Base-by-base conservation (phyloP, 1,140 invertebrate species). In the Tachypleus tridentatus region DNA sequence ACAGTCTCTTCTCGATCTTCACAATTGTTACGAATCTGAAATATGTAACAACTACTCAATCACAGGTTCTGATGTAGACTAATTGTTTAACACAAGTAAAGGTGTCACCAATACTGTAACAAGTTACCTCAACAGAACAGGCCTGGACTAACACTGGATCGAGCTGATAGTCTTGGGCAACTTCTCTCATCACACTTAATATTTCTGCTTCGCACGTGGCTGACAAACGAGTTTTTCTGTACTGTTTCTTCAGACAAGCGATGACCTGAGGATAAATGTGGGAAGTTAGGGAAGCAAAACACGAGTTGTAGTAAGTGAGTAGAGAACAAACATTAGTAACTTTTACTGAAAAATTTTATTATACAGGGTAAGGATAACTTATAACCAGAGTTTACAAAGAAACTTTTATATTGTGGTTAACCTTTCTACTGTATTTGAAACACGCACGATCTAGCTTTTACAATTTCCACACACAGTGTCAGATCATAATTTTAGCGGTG, bases 141-240 rank as follows among this genome's bases (percentile, higher is more conserved):
- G 89, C 80, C 57, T 85, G 84, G 57, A 85, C 83, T 9, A 95
- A 78, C 3, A 91, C 77, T 8, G 91, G 88, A 81, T 95, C 92
- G 54, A 92, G 77, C 72, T 87, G 85, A 73, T 91, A 89, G 79
- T 95, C 90, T 49, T 91, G 76, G 4, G 91, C 90, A 71, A 90
- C 87, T 74, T 94, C 90, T 75, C 87, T 84, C 53, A 95, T 81
- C 61, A 94, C 83, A 68, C 82, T 82, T 5, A 85, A 81, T 75
- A 97, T 83, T 78, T 94, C 86, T 71, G 85, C 82, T 71, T 91
- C 86, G 76, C 93, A 97, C 48, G 82, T 78, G 73, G 61, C 70
- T 74, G 52, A 79, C 68, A 67, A 79, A 9, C 64, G 61, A 58
- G 70, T 72, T 58, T 65, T 69, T 8, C 71, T 54, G 60, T 73